phyloP scores from a whole-genome alignment of 1,140 invertebrate genomes.

The Saccostrea echinata region DNA sequence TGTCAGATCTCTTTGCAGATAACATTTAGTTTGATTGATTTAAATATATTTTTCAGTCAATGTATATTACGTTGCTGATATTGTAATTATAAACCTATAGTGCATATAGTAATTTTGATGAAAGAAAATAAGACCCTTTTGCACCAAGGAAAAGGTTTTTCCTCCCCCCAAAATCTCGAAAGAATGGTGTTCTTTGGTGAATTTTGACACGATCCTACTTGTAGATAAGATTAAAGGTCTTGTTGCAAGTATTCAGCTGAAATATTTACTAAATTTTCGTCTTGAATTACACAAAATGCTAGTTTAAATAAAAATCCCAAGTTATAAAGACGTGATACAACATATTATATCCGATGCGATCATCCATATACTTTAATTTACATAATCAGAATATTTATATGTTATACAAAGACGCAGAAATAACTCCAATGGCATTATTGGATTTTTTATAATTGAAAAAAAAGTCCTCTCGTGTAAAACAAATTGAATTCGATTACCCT shows the following conservation, averaged over 20 bases:
- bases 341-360: not conserved
- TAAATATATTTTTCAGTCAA: not conserved
- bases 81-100: not conserved
- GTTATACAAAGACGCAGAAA: not conserved
- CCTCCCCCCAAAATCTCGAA: not conserved
- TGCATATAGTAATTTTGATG: not conserved
- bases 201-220: not conserved
- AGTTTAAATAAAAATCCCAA: not conserved
- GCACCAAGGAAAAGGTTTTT: not conserved
- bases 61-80: not conserved
- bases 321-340: not conserved
- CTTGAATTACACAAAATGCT: not conserved
- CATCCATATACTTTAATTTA: not conserved
- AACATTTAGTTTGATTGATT: constrained; percentile 16
- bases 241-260: not conserved
- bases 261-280: constrained; percentile 6
- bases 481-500: constrained; percentile 16
- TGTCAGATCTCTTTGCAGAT: not conserved
- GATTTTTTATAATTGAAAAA: not conserved
- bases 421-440: not conserved
- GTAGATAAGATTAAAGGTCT: constrained; percentile 1
- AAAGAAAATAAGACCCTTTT: not conserved
- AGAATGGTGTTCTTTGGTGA: not conserved
- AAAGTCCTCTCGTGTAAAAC: not conserved
- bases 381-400: not conserved